Base-by-base conservation (phyloP, 2,113 vertebrate genomes). In the Solea senegalensis region DNA sequence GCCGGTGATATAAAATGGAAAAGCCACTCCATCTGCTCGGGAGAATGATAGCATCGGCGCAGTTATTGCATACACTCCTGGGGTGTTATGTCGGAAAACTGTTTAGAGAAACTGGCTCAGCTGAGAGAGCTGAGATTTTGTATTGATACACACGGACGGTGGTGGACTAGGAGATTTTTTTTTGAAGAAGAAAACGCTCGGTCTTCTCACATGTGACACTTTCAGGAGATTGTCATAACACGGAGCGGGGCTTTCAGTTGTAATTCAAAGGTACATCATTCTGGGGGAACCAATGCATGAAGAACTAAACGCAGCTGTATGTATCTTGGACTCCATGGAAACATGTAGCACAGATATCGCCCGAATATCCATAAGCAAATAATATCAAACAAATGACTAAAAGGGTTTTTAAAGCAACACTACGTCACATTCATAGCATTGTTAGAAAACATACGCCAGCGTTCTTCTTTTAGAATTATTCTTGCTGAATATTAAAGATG, bases 31-130 rank as follows among this genome's bases (percentile, higher is more conserved):
- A 51, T 52, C 48, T 67, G 73, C 72, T 78, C 54, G 12, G 44
- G 55, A 78, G 68, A 83, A 40, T 44, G 75, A 80, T 80, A 64
- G 65, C 56, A 81, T 84, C 66, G 3, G 82, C 58, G 50, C 70
- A 70, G 75, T 70, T 45, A 34, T 56, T 77, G 69, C 81, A 58
- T 55, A 10, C 52, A 8, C 63, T 84, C 77, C 52, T 59, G 4
- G 50, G 69, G 65, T 62, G 62, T 69, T 62, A 16, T 10, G 54
- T 56, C 62, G 55, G 57, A 61, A 60, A 64, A 50, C 11, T 7
- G 12, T 80, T 76, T 34, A 34, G 62, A 73, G 67, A 62, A 74
- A 74, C 75, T 48, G 61, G 26, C 48, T 41, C 21, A 51, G 56
- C 67, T 62, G 72, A 65, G 72, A 65, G 66, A 65, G 69, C 65